A percentile compares a stretch with the other conserved stretches of the same genome.
Conservation (phyloP, 2,888 invertebrate species). For the Ischnura elegans region DNA sequence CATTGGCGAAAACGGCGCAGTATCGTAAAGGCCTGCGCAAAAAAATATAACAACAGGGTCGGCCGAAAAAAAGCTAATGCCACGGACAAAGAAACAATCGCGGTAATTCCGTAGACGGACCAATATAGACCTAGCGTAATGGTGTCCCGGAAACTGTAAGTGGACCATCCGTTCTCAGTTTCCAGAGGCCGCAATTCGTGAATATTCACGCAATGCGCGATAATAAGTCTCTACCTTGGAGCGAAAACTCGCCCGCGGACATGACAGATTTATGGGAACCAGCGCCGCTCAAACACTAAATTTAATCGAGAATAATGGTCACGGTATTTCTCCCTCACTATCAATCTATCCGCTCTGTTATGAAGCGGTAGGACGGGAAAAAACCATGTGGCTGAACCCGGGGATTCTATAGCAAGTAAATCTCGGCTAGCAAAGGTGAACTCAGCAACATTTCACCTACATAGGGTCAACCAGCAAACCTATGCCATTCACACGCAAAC, state of each 20-base stretch:
- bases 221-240: not conserved
- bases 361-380: not conserved
- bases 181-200: not conserved
- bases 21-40: slow-evolving; percentile 9
- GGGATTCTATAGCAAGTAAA: not conserved
- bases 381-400: not conserved
- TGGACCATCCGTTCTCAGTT: not conserved
- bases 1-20: not conserved
- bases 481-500: not conserved
- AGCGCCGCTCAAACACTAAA: not conserved
- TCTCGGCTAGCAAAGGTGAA: not conserved
- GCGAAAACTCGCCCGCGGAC: not conserved
- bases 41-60: not conserved
- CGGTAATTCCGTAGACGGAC: not conserved
- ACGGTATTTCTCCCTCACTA: not conserved
- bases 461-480: not conserved
- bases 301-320: slow-evolving; percentile 19
- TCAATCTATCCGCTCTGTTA: not conserved
- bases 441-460: not conserved
- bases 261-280: slow-evolving; percentile 19
- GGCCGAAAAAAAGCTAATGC: not conserved
- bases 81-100: slow-evolving; percentile 23
- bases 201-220: not conserved
- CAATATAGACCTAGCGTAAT: not conserved
- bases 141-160: slow-evolving; percentile 3